A percentile compares a stretch with the other conserved stretches of the same genome.
phyloP scores from a whole-genome alignment of 1,140 invertebrate species.

The Drosophila erecta region DNA sequence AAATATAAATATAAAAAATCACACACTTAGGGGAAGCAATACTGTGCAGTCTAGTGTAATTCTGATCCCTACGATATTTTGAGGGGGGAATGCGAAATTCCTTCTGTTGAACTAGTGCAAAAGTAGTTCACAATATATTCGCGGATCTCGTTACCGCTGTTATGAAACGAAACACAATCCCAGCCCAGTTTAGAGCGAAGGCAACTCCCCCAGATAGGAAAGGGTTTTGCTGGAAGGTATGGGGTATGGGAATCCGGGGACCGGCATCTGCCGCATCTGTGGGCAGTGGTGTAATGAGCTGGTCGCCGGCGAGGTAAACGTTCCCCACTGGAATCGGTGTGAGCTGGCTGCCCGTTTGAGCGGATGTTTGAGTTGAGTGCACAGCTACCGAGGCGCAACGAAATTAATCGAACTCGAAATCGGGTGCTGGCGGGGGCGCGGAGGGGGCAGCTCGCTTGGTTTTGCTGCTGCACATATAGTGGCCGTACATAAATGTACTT shows the following conservation, averaged over 20 bases:
- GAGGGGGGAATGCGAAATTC: neutral
- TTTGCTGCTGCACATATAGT: constrained; percentile 46
- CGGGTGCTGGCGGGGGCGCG: constrained; percentile 11
- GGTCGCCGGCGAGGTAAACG: constrained; percentile 12
- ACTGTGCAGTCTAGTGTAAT: too few relatives aligned
- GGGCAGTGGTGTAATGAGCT: constrained; percentile 22
- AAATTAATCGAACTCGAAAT: constrained; percentile 74
- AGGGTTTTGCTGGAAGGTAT: constrained; percentile 2
- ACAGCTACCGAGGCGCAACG: constrained; percentile 80
- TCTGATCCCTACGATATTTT: too few relatives aligned
- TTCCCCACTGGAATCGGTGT: constrained; percentile 15
- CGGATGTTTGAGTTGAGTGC: constrained; percentile 81
- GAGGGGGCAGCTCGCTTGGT: constrained; percentile 34
- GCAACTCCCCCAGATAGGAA: constrained; percentile 7
- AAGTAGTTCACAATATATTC: too few relatives aligned
- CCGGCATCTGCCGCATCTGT: constrained; percentile 13
- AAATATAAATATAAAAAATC: too few relatives aligned
- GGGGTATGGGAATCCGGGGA: neutral
- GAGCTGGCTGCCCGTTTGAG: constrained; percentile 39
- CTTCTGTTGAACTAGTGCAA: too few relatives aligned
- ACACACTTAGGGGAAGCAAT: too few relatives aligned
- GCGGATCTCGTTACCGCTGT: too few relatives aligned
- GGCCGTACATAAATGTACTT: constrained; percentile 2
- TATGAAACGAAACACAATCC: neutral
- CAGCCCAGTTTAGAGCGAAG: neutral